Evolutionary conservation across 2,888 invertebrate genomes (phyloP), one percentile per base, ranked within the genome.

Genomic region (Xestia sexstrigata): DNA sequence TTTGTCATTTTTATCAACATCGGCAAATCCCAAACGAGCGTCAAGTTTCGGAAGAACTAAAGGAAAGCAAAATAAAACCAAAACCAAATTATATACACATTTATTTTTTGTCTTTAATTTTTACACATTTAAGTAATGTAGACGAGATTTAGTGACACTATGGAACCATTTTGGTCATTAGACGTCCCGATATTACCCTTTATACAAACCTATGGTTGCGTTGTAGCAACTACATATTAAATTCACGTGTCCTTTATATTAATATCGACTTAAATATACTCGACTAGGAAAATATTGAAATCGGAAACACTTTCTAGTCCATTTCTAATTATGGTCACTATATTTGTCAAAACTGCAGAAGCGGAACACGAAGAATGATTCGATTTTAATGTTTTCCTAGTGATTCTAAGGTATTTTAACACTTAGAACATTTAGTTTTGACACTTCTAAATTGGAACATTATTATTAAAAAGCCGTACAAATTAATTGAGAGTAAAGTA

Each of bases 71-170:
- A 81, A 70, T 68, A 78, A 79, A 69, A 81, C 52, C 23, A 71
- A 49, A 60, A 58, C 42, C 70, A 71, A 79, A 88, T 90, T 90
- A 88, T 89, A 91, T 93, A 92, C 92, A 91, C 92, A 91, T 93
- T 93, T 93, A 93, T 93, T 91, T 76, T 92, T 91, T 92, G 89
- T 90, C 89, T 91, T 90, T 91, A 91, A 89, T 90, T 93, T 92
- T 91, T 90, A 93, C 90, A 91, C 89, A 91, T 86, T 83, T 85
- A 91, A 91, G 91, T 88, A 84, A 90, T 86, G 88, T 87, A 82
- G 88, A 89, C 86, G 88, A 91, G 90, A 90, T 88, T 90, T 88
- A 90, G 87, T 89, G 87, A 89, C 87, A 88, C 74, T 77, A 84
- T 84, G 69, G 71, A 67, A 82, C 86, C 85, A 81, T 55, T 78